A percentile compares a stretch with the other conserved stretches of the same genome.
These are phyloP conservation scores for Coturnix japonica DNA, from an alignment of 2,113 vertebrate genomes.

Conservation along the genomic window DNA sequence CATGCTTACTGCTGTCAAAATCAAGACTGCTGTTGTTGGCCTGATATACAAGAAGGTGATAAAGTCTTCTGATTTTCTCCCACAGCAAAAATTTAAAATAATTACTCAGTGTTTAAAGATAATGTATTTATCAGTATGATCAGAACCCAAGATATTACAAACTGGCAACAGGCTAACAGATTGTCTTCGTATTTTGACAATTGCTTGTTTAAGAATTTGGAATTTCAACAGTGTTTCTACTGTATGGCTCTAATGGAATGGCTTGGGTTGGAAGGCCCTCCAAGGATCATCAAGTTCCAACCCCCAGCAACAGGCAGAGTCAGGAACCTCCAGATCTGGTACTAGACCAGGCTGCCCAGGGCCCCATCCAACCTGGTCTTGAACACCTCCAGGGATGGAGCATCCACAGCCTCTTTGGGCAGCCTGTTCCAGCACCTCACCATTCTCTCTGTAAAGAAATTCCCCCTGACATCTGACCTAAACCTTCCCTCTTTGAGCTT, in stretches of 20 bases:
- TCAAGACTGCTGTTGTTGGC: slow-evolving; percentile 65
- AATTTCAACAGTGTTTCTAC: not conserved
- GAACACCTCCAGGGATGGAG: too few species aligned
- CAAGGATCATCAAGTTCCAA: too few species aligned
- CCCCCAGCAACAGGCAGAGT: too few species aligned
- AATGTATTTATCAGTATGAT: not conserved
- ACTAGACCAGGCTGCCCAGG: too few species aligned
- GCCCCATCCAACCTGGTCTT: too few species aligned
- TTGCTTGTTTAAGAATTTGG: not conserved
- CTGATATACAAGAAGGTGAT: slow-evolving; percentile 75
- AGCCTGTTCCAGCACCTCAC: too few species aligned
- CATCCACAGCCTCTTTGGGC: too few species aligned
- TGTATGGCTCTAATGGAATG: not conserved
- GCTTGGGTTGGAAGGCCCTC: too few species aligned
- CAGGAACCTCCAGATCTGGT: too few species aligned
- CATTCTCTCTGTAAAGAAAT: too few species aligned
- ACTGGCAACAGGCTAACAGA: not conserved
- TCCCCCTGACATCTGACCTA: too few species aligned
- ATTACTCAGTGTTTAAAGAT: not conserved
- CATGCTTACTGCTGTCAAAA: slow-evolving; percentile 66
- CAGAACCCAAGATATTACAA: not conserved
- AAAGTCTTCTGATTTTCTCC: not conserved
- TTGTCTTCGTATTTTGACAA: not conserved
- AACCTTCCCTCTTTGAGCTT: too few species aligned
- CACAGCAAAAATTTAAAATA: not conserved